A percentile compares a stretch with the other conserved stretches of the same genome.
Conservation (phyloP, 2,113 vertebrate genomes). For the Dicrurus megarhynchus region DNA sequence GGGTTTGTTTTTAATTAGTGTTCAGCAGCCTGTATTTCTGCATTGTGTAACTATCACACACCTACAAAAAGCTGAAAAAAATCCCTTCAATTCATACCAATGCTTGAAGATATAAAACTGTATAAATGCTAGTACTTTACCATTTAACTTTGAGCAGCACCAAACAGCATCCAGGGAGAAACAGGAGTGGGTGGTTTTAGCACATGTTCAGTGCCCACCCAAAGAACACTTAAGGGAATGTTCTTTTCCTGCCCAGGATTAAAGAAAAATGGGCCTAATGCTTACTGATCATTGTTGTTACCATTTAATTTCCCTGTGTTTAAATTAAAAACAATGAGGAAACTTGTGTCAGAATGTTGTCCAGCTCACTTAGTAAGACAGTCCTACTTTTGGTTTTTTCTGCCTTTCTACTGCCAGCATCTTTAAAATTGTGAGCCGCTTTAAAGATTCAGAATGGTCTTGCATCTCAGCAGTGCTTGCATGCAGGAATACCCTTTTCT, state of each 20-base stretch:
- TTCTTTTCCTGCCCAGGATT: neutral
- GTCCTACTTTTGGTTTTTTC: neutral
- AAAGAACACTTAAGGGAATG: neutral
- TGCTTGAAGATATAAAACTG: neutral
- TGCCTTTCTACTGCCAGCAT: neutral
- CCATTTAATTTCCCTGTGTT: neutral
- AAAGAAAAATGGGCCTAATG: neutral
- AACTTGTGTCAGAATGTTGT: neutral
- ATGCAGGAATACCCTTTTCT: neutral
- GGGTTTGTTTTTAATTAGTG: constrained; percentile 25
- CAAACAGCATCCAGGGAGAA: neutral
- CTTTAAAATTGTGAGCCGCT: neutral
- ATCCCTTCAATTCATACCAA: neutral
- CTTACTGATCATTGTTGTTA: neutral
- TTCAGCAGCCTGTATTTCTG: constrained; percentile 25
- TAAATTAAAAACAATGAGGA: neutral
- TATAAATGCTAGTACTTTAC: neutral
- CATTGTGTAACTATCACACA: neutral
- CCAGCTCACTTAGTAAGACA: neutral
- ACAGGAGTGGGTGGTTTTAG: neutral
- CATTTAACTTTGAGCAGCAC: neutral
- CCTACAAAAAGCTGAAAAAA: neutral
- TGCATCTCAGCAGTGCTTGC: neutral
- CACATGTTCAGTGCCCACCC: neutral
- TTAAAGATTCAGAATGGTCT: neutral